Conservation (phyloP, 1,140 invertebrate species). For the Rhopalosiphum maidis region DNA sequence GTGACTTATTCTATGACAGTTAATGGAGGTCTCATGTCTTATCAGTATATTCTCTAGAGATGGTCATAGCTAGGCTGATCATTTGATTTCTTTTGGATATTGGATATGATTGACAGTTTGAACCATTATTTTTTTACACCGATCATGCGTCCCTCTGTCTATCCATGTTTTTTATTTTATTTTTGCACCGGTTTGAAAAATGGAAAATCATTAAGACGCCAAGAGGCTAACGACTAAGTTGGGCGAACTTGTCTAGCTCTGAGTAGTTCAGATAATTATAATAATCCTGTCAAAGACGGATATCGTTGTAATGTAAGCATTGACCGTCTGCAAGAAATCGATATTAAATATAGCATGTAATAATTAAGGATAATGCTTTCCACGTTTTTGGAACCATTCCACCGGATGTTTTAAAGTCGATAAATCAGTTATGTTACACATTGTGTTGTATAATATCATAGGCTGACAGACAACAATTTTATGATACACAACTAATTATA, state of each 20-base stretch:
- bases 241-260: neutral
- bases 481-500: too few relatives aligned
- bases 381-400: neutral
- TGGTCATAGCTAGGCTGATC: neutral
- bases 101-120: neutral
- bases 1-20: neutral
- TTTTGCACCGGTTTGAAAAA: neutral
- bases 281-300: neutral
- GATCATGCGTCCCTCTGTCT: neutral
- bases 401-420: neutral
- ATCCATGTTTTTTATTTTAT: too few relatives aligned
- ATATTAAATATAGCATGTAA: neutral
- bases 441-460: neutral
- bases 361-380: neutral
- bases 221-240: neutral
- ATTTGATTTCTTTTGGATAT: neutral
- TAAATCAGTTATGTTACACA: neutral
- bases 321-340: neutral
- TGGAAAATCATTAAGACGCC: too few relatives aligned
- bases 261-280: too few relatives aligned
- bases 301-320: neutral
- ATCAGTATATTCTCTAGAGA: neutral
- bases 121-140: neutral
- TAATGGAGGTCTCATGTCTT: neutral
- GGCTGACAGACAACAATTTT: neutral